These are phyloP conservation scores for Reinhardtius hippoglossoides DNA, from an alignment of 2,113 vertebrate genomes.

Conservation along the genomic window DNA sequence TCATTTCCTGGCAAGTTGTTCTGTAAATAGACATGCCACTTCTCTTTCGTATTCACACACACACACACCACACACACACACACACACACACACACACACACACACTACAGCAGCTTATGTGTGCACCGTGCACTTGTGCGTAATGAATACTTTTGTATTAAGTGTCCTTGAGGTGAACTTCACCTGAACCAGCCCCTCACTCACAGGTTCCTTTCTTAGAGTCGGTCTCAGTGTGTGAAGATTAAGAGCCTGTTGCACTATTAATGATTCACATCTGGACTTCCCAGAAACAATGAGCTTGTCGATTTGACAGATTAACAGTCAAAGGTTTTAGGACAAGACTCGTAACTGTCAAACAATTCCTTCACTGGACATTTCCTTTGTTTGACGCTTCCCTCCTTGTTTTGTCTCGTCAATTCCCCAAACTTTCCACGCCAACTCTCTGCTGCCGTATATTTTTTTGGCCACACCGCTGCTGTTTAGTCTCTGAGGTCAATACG, in stretches of 20 bases:
- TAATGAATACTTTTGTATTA: slow-evolving; percentile 19
- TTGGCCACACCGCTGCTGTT: slow-evolving; percentile 44
- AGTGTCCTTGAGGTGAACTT: slow-evolving; percentile 55
- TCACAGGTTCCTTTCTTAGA: slow-evolving; percentile 13
- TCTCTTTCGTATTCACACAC: background rate
- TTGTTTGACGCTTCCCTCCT: slow-evolving; percentile 31
- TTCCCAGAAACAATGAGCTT: slow-evolving; percentile 38
- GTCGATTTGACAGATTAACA: slow-evolving; percentile 23
- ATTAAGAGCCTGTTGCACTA: slow-evolving; percentile 7
- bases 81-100: slow-evolving; percentile 9
- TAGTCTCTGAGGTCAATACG: slow-evolving; percentile 63
- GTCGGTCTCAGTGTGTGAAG: background rate
- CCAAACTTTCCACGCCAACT: slow-evolving; percentile 39
- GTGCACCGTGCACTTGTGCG: background rate
- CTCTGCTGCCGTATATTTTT: slow-evolving; percentile 41
- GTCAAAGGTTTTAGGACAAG: slow-evolving; percentile 14
- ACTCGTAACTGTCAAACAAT: too few species aligned
- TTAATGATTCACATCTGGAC: slow-evolving; percentile 38
- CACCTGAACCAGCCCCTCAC: slow-evolving; percentile 24
- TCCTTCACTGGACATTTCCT: background rate
- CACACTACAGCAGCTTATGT: slow-evolving; percentile 27
- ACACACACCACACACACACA: slow-evolving; percentile 8
- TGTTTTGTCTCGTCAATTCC: slow-evolving; percentile 40
- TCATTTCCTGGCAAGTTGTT: background rate
- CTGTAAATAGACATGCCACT: background rate